Percentiles rank a stretch among this genome's conserved stretches.
Conservation (phyloP, 2,888 invertebrate genomes). For the Bedellia somnulentella region DNA sequence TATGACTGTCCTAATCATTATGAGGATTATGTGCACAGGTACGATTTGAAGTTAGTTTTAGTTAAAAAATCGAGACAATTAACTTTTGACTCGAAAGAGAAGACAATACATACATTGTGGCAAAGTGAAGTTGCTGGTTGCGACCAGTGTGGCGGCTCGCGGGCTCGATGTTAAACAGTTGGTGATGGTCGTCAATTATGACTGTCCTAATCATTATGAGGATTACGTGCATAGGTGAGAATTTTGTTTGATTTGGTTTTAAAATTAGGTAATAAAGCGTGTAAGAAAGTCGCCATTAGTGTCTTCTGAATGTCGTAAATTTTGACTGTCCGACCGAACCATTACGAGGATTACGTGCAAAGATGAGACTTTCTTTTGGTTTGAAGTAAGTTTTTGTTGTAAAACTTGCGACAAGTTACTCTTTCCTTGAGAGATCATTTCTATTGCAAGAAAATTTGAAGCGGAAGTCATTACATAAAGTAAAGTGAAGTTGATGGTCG, state of each 20-base stretch:
- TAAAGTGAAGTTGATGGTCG: slow-evolving; percentile 88
- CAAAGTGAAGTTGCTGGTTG: slow-evolving; percentile 88
- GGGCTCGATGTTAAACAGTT: slow-evolving; percentile 98
- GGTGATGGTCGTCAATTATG: slow-evolving; percentile 96
- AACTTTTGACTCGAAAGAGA: too few relatives aligned
- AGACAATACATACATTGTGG: too few relatives aligned
- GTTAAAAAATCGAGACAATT: background rate
- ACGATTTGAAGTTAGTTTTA: slow-evolving; percentile 6
- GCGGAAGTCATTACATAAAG: too few relatives aligned
- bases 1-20: slow-evolving; percentile 99
- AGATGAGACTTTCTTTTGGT: slow-evolving; percentile 49
- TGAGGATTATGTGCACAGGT: slow-evolving; percentile 97
- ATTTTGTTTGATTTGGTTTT: too few relatives aligned
- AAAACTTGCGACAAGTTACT: background rate
- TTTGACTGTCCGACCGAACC: slow-evolving; percentile 99
- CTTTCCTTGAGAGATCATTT: too few relatives aligned
- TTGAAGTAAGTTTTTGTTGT: slow-evolving; percentile 1
- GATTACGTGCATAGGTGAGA: slow-evolving; percentile 95
- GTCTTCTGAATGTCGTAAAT: too few relatives aligned
- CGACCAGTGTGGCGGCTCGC: slow-evolving; percentile 97
- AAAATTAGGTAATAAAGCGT: too few relatives aligned
- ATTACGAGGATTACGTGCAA: slow-evolving; percentile 99
- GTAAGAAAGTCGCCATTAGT: too few relatives aligned
- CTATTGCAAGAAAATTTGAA: too few relatives aligned
- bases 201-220: slow-evolving; percentile 99